phyloP scores from a whole-genome alignment of 2,888 invertebrate genomes.

The Marronus borbonicus region DNA sequence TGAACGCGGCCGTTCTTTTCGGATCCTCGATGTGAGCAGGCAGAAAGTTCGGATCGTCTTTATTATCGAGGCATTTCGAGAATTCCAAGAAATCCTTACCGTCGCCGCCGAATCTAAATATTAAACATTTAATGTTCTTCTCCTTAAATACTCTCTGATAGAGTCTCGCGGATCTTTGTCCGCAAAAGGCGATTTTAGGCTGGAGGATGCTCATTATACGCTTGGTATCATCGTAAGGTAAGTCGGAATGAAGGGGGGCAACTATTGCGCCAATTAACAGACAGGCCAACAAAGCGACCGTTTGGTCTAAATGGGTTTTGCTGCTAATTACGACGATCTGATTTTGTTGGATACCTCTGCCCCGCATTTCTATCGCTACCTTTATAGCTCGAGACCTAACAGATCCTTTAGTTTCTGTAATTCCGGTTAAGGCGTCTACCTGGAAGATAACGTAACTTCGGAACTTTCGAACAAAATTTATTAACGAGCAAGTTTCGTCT shows the following conservation, averaged over 20 bases:
- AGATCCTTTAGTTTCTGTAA: conserved; percentile 64
- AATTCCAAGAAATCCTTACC: conserved; percentile 54
- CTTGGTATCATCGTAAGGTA: conserved; percentile 59
- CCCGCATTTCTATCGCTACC: conserved; percentile 61
- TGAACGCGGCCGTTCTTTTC: conserved; percentile 61
- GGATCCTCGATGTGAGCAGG: conserved; percentile 60
- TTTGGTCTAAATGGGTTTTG: conserved; percentile 63
- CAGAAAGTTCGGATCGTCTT: conserved; percentile 54
- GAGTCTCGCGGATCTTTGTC: conserved; percentile 60
- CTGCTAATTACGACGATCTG: conserved; percentile 64
- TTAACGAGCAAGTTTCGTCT: no score
- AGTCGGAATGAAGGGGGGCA: conserved; percentile 62
- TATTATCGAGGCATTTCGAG: conserved; percentile 49
- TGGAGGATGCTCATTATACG: conserved; percentile 59
- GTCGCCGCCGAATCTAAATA: conserved; percentile 57
- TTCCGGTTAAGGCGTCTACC: conserved; percentile 62
- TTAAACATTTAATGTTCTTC: conserved; percentile 36
- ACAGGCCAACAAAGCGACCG: conserved; percentile 62
- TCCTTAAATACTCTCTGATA: conserved; percentile 59
- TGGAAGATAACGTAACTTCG: conserved; percentile 50
- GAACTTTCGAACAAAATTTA: no score
- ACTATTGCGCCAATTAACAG: conserved; percentile 64
- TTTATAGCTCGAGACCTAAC: conserved; percentile 61
- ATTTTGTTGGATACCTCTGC: conserved; percentile 58
- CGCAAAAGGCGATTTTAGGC: conserved; percentile 65